Conservation (phyloP, 2,797 vertebrate genomes). For the Amazona finschi region DNA sequence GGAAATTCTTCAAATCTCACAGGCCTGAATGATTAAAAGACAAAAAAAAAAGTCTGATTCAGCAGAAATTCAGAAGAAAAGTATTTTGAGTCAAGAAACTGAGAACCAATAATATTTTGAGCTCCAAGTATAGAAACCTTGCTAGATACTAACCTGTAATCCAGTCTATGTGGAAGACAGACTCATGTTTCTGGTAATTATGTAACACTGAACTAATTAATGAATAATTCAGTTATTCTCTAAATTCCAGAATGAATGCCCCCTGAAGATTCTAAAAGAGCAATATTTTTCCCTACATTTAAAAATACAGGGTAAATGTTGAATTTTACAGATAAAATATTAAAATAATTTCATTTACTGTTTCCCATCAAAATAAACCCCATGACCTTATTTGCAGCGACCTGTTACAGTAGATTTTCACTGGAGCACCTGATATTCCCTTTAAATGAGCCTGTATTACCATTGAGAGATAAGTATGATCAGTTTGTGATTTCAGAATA, state of each 20-base stretch:
- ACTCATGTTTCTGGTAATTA: not conserved
- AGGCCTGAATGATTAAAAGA: not conserved
- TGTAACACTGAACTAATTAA: not conserved
- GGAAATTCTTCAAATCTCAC: not conserved
- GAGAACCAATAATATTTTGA: not conserved
- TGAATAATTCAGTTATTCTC: not conserved
- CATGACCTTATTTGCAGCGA: not conserved
- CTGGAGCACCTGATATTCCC: not conserved
- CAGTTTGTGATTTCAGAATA: slow-evolving; percentile 27
- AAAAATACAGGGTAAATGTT: not conserved
- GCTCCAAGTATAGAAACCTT: not conserved
- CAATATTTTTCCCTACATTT: not conserved
- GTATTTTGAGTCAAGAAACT: not conserved
- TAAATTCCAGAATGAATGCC: not conserved
- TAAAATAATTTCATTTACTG: not conserved
- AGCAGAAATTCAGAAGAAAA: not conserved
- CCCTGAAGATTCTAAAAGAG: not conserved
- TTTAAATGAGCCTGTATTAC: slow-evolving; percentile 32
- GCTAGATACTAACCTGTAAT: not conserved
- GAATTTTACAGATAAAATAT: slow-evolving; percentile 9
- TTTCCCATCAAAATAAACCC: not conserved
- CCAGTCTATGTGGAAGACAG: not conserved
- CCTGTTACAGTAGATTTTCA: not conserved
- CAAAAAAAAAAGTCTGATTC: not conserved
- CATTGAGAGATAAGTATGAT: slow-evolving; percentile 35